Evolutionary conservation across 2,113 vertebrate species (phyloP), one percentile per base, ranked within the genome.

Genomic region (Rhynchopsitta pachyrhyncha): DNA sequence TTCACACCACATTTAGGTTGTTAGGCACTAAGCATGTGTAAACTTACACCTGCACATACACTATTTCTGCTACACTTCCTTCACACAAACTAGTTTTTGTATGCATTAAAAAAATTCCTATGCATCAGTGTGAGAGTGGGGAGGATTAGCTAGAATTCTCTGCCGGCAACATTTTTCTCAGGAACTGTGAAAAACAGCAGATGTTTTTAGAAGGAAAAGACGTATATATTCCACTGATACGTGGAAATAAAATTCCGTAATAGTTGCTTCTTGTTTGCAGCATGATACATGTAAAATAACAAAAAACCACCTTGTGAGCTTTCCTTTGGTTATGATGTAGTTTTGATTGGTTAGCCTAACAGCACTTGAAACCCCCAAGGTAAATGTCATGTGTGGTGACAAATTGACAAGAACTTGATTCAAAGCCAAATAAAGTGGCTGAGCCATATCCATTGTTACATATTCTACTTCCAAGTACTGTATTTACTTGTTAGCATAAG

Each of bases 1-100:
- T 97, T 96, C 71, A 42, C 96, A 97, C 64, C 68, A 5, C 49
- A 2, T 46, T 96, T 90, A 85, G 78, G 68, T 95, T 93, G 80
- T 92, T 95, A 88, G 69, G 73, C 88, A 90, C 85, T 94, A 84
- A 93, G 60, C 75, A 73, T 52, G 71, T 95, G 59, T 95, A 83
- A 95, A 81, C 19, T 71, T 94, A 85, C 28, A 90, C 59, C 49
- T 73, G 93, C 80, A 77, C 53, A 17, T 66, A 63, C 27, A 11
- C 53, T 81, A 24, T 67, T 86, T 86, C 80, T 92, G 47, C 47
- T 79, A 20, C 31, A 6, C 28, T 78, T 95, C 64, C 68, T 89
- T 91, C 60, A 89, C 49, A 82, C 76, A 53, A 77, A 20, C 39
- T 50, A 1, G 18, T 60, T 83, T 84, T 64, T 64, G 6, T 80